A percentile compares a stretch with the other conserved stretches of the same genome.
These are phyloP conservation scores for Forpus xanthops DNA, from an alignment of 2,797 vertebrate genomes.

Conservation along the genomic window DNA sequence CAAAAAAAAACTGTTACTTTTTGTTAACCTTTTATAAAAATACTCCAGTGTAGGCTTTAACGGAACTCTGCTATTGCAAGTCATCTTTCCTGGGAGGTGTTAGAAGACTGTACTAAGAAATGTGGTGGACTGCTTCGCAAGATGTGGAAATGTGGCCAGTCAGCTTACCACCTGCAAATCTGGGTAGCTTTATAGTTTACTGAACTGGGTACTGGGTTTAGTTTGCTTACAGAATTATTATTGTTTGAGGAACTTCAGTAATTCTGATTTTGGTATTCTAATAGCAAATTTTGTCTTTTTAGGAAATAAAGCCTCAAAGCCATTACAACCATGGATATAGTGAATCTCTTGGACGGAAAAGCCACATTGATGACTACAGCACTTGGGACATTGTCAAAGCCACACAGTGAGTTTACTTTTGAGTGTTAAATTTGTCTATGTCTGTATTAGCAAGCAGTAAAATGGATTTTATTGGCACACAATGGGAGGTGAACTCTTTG, in stretches of 20 bases:
- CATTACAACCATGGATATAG: constrained; percentile 96
- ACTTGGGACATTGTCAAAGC: constrained; percentile 99
- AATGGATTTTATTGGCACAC: not conserved
- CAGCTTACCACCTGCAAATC: not conserved
- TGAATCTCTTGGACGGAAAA: constrained; percentile 90
- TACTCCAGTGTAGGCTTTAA: not conserved
- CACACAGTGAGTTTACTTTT: constrained; percentile 89
- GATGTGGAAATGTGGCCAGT: not conserved
- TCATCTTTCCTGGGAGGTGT: not conserved
- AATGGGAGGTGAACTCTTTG: not conserved
- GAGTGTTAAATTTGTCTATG: not conserved
- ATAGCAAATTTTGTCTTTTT: constrained; percentile 29
- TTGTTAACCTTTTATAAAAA: not conserved
- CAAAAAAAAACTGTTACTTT: not conserved
- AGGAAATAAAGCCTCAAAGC: constrained; percentile 96
- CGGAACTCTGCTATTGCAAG: not conserved
- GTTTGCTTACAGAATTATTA: not conserved
- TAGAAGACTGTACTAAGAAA: not conserved
- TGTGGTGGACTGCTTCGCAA: not conserved
- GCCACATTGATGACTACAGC: constrained; percentile 96
- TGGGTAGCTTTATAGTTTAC: not conserved
- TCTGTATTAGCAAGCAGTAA: not conserved
- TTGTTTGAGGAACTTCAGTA: not conserved
- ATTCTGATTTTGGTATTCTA: not conserved
- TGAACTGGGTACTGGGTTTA: not conserved